Evolutionary conservation across 2,113 vertebrate genomes (phyloP).

Genomic region (Bothrops jararaca): DNA sequence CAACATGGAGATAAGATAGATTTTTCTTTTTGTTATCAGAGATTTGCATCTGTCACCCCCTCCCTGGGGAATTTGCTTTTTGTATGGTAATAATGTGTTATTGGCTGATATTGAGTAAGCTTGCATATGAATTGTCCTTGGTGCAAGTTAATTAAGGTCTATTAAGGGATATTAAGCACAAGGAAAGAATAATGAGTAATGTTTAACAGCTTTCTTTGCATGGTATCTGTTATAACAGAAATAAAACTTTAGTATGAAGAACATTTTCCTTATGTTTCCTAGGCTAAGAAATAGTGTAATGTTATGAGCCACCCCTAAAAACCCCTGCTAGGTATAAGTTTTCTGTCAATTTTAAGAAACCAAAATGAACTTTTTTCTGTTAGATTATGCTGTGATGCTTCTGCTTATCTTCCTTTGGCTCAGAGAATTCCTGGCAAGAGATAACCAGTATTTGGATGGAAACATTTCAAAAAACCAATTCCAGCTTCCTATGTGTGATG

Average conservation of each 20-base stretch:
- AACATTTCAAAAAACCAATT: neutral
- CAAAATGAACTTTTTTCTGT: neutral
- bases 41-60: conserved; percentile 13
- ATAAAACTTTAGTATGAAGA: neutral
- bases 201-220: conserved; percentile 11
- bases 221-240: conserved; percentile 1
- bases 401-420: neutral
- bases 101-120: conserved; percentile 26
- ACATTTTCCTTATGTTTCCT: neutral
- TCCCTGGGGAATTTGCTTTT: conserved; percentile 22
- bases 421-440: neutral
- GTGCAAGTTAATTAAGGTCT: conserved; percentile 29
- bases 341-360: neutral
- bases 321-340: neutral
- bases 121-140: conserved; percentile 26
- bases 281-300: neutral
- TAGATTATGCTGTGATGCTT: neutral
- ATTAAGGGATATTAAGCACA: conserved; percentile 33
- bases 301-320: neutral
- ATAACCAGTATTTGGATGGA: neutral
- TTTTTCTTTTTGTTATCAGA: conserved; percentile 25
- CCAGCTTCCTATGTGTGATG: neutral
- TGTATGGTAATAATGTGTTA: conserved; percentile 20
- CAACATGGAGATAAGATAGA: conserved; percentile 7
- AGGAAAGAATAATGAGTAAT: conserved; percentile 20